Evolutionary conservation across 1,140 invertebrate species (phyloP), one percentile per base, ranked within the genome.

Genomic region (Onthophagus taurus): DNA sequence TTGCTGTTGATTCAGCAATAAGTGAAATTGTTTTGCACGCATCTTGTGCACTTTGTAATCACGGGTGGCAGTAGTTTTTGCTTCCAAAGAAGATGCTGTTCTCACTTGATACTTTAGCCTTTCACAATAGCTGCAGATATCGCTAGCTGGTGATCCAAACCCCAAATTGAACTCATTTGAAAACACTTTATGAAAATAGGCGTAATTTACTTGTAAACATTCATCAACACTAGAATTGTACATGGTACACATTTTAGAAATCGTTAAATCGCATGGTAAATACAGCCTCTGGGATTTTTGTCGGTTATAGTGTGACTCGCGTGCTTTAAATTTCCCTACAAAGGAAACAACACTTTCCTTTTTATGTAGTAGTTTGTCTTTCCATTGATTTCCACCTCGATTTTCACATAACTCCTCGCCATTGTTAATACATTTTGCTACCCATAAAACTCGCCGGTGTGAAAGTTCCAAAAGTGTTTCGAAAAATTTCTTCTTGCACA

Each of bases 121-220:
- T 38, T 38, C 36, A 14, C 36, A 38, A 19, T 38, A 38, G 19
- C 36, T 38, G 19, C 36, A 38, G 2, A 21, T 12, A 23, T 38
- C 36, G 6, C 11, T 38, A 4, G 36, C 21, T 8, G 36, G 36
- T 3, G 23, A 38, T 12, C 21, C 18, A 38, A 35, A 35, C 11
- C 33, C 33, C 33, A 35, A 23, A 38, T 38, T 20, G 13, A 38
- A 38, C n/a, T 23, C 3, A 5, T 5, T 38, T 7, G 23, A 20
- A 23, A 21, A 38, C 9, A 38, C 18, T 12, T 38, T 38, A 23
- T 38, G 36, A 38, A 38, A 38, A 13, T 5, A 38, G 36, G 8
- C 12, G 16, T 38, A 38, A 3, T 38, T 38, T 23, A 38, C 35
- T 37, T 44, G 9, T 3, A 36, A 37, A 3, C 6, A 2, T 19